phyloP scores from a whole-genome alignment of 2,888 invertebrate species.

The Frankliniella fusca region DNA sequence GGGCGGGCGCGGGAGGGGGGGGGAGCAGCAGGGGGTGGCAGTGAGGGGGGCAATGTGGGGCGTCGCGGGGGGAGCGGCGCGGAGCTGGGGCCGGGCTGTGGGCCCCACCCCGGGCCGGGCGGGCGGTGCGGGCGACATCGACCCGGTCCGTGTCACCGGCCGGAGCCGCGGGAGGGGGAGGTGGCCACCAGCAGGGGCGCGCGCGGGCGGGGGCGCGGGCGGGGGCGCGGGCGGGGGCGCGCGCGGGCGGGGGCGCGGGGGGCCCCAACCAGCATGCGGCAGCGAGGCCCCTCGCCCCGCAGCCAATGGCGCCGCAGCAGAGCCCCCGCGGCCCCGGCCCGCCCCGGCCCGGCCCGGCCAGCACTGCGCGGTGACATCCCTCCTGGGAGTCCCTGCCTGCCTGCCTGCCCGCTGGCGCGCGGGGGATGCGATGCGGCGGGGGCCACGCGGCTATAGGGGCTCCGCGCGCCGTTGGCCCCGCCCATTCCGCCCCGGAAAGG shows the following conservation, averaged over 20 bases:
- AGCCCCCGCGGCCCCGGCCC: neutral
- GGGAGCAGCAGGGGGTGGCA: neutral
- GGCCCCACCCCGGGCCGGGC: neutral
- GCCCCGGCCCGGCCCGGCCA: neutral
- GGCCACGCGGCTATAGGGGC: no score
- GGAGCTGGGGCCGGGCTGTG: neutral
- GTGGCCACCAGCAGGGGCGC: neutral
- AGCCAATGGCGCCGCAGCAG: neutral
- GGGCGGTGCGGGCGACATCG: neutral
- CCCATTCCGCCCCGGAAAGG: no score
- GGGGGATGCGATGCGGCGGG: no score
- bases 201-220: neutral
- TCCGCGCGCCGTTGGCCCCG: no score
- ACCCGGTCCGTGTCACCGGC: neutral
- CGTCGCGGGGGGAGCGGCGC: neutral
- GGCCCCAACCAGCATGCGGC: neutral
- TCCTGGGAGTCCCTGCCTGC: no score
- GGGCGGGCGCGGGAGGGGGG: no score
- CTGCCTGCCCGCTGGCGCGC: no score
- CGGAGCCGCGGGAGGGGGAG: neutral
- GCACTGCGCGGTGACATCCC: neutral
- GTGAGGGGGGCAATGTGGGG: neutral
- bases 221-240: neutral
- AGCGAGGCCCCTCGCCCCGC: neutral
- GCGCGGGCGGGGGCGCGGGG: neutral